Percentiles rank a stretch among this genome's conserved stretches.
These are phyloP conservation scores for Microcebus ravelobensis DNA, from an alignment of 2,113 vertebrate species.

Conservation along the genomic window DNA sequence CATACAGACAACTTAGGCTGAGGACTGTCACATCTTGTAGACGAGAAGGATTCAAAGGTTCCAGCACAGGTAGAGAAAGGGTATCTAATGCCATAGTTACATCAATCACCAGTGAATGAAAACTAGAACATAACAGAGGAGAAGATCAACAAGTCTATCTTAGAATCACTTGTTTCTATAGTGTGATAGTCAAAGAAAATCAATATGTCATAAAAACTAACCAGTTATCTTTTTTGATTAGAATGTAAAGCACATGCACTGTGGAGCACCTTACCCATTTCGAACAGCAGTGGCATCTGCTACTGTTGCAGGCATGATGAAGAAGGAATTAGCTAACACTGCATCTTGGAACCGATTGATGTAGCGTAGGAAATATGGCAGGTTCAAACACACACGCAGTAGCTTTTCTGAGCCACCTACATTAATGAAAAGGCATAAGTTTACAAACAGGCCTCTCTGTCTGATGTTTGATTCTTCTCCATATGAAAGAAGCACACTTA, in stretches of 20 bases:
- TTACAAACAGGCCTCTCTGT: not conserved
- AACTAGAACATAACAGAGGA: constrained; percentile 81
- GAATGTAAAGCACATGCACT: fast-evolving
- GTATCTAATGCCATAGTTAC: constrained; percentile 99
- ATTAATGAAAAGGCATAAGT: not conserved
- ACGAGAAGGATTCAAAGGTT: constrained; percentile 95
- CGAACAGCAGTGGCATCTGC: constrained; percentile 98
- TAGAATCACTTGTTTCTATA: not conserved
- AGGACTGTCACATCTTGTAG: constrained; percentile 97
- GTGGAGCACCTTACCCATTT: constrained; percentile 90
- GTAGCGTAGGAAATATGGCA: constrained; percentile 98
- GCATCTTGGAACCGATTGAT: constrained; percentile 99
- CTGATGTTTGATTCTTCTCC: not conserved
- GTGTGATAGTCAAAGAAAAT: not conserved
- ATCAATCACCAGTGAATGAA: constrained; percentile 98
- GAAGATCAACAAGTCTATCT: not conserved
- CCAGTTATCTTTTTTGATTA: not conserved
- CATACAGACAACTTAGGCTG: constrained; percentile 98
- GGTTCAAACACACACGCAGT: constrained; percentile 96
- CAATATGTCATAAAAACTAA: not conserved
- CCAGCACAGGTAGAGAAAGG: constrained; percentile 96
- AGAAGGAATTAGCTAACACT: constrained; percentile 97
- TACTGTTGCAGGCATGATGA: constrained; percentile 99
- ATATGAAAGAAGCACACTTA: not conserved
- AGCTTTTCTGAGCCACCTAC: constrained; percentile 98